Conservation (phyloP, 2,888 invertebrate genomes). For the Perizoma flavofasciatum region DNA sequence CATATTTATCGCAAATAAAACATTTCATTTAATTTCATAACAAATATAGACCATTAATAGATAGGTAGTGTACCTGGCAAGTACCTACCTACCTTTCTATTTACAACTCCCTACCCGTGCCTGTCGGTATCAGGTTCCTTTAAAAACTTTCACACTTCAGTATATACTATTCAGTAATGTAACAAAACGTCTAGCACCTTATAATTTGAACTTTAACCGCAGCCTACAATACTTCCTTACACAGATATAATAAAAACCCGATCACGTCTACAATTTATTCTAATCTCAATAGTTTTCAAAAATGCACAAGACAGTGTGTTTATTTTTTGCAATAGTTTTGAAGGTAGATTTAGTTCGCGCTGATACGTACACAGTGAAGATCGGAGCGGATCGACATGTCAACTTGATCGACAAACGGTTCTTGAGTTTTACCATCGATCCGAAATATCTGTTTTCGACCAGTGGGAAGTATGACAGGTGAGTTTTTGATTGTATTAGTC, state of each 20-base stretch:
- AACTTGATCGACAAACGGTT: slow-evolving; percentile 88
- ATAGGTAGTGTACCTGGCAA: no score
- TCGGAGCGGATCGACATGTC: slow-evolving; percentile 85
- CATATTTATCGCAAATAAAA: no score
- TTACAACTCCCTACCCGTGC: no score
- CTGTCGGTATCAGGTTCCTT: no score
- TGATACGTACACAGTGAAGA: slow-evolving; percentile 81
- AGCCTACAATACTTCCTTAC: slow-evolving; percentile 43
- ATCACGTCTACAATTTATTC: neutral
- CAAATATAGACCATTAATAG: no score
- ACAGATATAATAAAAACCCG: slow-evolving; percentile 44
- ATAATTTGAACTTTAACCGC: slow-evolving; percentile 33
- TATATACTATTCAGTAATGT: no score
- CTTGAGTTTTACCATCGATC: slow-evolving; percentile 89
- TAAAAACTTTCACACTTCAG: no score
- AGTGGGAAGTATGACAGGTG: slow-evolving; percentile 62
- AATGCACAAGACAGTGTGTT: slow-evolving; percentile 20
- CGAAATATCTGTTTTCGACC: slow-evolving; percentile 82
- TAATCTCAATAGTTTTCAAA: slow-evolving; percentile 8
- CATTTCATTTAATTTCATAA: no score
- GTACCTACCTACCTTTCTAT: no score
- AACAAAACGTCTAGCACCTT: slow-evolving; percentile 6
- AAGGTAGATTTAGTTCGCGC: slow-evolving; percentile 40
- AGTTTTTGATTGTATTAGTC: slow-evolving; percentile 22
- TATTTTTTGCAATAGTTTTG: slow-evolving; percentile 32